Percentiles rank a stretch among this genome's conserved stretches.
Conservation (phyloP, 92 coral and sea anemone species). For the Paragorgia papillata region DNA sequence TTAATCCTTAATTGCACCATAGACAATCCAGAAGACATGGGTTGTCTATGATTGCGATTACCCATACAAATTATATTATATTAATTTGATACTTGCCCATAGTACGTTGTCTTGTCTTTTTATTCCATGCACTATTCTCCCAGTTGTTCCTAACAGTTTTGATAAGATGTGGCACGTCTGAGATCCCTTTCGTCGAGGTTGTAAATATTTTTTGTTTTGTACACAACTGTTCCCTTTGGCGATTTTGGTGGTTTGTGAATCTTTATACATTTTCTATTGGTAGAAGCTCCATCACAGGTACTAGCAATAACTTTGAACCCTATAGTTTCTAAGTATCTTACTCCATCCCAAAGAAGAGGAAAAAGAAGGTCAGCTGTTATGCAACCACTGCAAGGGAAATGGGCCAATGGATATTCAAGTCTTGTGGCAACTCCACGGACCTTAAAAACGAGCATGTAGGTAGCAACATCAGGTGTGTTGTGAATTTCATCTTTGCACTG, state of each 20-base stretch:
- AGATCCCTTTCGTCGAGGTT: conserved; percentile 4
- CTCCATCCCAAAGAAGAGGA: conserved; percentile 29
- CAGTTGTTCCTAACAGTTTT: too few species aligned
- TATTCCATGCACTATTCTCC: conserved; percentile 23
- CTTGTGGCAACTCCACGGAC: conserved; percentile 40
- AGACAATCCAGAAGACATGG: too few species aligned
- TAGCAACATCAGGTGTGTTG: conserved; percentile 12
- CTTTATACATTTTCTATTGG: conserved; percentile 15
- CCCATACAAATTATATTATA: background rate
- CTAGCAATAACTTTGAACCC: conserved; percentile 18
- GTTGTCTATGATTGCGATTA: too few species aligned
- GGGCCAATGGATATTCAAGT: conserved; percentile 44
- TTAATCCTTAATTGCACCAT: too few species aligned
- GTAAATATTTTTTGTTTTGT: conserved; percentile 19
- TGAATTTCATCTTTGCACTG: conserved; percentile 1
- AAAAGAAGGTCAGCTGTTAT: conserved; percentile 14
- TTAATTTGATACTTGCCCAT: conserved; percentile 12
- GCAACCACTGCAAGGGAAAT: conserved; percentile 10
- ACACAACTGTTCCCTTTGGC: background rate
- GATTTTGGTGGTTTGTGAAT: conserved; percentile 3
- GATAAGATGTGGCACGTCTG: conserved; percentile 31
- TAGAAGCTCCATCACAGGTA: conserved; percentile 24
- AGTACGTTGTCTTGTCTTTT: conserved; percentile 13
- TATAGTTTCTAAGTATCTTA: conserved; percentile 10
- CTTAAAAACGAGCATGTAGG: conserved; percentile 40